Evolutionary conservation across 2,113 vertebrate genomes (phyloP).

Genomic region (Callipepla californica): DNA sequence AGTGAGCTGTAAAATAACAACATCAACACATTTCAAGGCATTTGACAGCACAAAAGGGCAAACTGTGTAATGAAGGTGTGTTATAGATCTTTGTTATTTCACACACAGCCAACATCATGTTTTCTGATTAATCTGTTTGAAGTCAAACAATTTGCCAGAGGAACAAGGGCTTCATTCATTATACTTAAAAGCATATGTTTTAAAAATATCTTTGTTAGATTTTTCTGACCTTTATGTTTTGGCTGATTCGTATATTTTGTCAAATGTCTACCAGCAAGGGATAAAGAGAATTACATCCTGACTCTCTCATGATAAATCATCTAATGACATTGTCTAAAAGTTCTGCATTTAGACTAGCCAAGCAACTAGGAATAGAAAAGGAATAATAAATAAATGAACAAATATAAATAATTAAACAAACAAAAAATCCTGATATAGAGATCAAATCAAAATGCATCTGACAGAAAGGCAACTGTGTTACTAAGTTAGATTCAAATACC

Average conservation of each 20-base stretch:
- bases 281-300: neutral
- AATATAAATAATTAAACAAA: neutral
- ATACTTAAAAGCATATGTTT: neutral
- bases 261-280: neutral
- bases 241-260: neutral
- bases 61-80: neutral
- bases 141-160: neutral
- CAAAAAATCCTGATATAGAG: neutral
- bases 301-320: neutral
- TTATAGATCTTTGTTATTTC: neutral
- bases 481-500: neutral
- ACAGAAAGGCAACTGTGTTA: neutral
- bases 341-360: neutral
- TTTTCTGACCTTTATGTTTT: neutral
- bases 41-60: neutral
- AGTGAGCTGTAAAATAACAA: neutral
- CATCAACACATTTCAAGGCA: neutral
- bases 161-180: neutral
- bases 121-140: neutral
- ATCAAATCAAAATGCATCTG: neutral
- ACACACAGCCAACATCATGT: accelerated
- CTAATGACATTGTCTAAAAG: neutral
- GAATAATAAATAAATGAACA: neutral
- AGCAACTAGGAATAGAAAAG: neutral
- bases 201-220: neutral